Percentiles rank a stretch among this genome's conserved stretches.
Evolutionary conservation across 2,113 vertebrate species (phyloP).

Genomic region (Campylomormyrus numenius): DNA sequence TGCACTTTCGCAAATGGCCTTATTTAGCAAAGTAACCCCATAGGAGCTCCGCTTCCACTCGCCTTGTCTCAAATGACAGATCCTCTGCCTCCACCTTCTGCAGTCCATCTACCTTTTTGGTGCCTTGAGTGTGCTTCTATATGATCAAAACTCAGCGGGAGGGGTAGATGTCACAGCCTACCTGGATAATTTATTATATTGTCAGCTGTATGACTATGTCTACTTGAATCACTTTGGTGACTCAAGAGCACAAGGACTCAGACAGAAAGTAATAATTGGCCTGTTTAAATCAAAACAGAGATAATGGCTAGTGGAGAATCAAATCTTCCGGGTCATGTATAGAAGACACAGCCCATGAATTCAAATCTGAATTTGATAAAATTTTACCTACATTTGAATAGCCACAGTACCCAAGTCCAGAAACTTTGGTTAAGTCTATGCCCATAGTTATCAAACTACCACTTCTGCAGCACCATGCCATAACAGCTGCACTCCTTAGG

Average conservation of each 20-base stretch:
- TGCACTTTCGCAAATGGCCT: conserved; percentile 15
- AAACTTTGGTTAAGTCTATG: neutral
- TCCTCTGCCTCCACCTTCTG: neutral
- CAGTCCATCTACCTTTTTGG: neutral
- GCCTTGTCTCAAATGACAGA: neutral
- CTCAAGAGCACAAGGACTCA: neutral
- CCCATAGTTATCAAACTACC: neutral
- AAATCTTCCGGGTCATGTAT: neutral
- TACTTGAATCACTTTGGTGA: neutral
- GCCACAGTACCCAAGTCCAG: neutral
- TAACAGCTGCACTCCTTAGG: neutral
- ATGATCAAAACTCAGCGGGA: too few relatives aligned
- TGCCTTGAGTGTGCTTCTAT: neutral
- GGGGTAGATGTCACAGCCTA: neutral
- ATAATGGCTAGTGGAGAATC: neutral
- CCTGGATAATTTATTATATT: neutral
- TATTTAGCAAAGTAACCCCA: conserved; percentile 2
- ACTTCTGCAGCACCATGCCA: neutral
- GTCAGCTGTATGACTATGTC: neutral
- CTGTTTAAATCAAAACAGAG: neutral
- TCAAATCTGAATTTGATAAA: neutral
- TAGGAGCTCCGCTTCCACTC: neutral
- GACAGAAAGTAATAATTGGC: neutral
- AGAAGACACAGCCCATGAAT: neutral
- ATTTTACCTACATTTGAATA: neutral